Evolutionary conservation across 2,888 invertebrate species (phyloP), one percentile per base, ranked within the genome.

Genomic region (Rhingia rostrata): DNA sequence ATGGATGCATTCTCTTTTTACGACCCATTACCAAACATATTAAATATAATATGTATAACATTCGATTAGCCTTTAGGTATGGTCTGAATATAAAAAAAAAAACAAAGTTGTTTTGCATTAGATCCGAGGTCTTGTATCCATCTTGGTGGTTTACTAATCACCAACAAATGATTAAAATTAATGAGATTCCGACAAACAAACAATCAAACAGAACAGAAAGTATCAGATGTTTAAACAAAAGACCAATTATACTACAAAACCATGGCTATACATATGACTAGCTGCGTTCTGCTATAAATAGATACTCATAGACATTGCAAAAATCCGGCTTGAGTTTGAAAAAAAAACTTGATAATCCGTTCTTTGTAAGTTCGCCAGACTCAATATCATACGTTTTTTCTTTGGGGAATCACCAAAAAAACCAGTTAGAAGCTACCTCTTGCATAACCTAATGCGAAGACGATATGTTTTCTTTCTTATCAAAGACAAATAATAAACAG

Each of bases 361-460:
- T 22, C 22, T 22, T 22, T 22, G 22, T 22, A 22, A 22, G 22
- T 22, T 22, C 22, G 22, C 22, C 22, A 22, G 22, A 22, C 45
- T 6, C 4, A 6, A 30, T 4, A 30, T 14, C 9, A 9, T 12
- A 9, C 37, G 22, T 35, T 58, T 58, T 69, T 69, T 39, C 47
- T 53, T 47, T 12, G 47, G 54, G 30, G 45, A 1, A 37, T 39
- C 6, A 49, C 39, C 47, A 47, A 47, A 58, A n/a, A 69, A 69
- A 69, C 69, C 39, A 58, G 69, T 58, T 58, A 47, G 37, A 7
- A 4, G n/a, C 9, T 33, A 32, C 4, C n/a, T 6, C n/a, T 35
- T 14, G 4, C 14, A 4, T 39, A 14, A 35, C 37, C 12, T 22
- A 45, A 12, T 1, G 9, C 7, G 33, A 14, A 41, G 10, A 2